These are phyloP conservation scores for Mechanitis mazaeus DNA, from an alignment of 2,888 invertebrate species.

Conservation along the genomic window DNA sequence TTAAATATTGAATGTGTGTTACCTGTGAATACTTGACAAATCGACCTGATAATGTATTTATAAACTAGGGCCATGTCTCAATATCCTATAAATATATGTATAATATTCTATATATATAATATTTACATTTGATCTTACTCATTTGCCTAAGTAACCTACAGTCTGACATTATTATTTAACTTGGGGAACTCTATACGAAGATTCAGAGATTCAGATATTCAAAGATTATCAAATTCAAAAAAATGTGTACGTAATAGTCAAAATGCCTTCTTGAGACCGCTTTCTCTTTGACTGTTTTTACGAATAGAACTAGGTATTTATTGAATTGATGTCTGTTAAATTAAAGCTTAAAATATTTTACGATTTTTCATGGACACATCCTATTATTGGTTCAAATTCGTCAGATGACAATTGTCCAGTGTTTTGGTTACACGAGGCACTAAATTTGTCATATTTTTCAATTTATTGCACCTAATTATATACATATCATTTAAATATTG, in stretches of 20 bases:
- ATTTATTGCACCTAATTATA: slow-evolving; percentile 8
- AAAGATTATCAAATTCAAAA: neutral
- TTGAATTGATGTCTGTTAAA: neutral
- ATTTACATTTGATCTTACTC: slow-evolving; percentile 42
- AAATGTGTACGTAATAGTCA: neutral
- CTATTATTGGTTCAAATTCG: neutral
- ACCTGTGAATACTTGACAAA: slow-evolving; percentile 45
- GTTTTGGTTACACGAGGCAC: slow-evolving; percentile 34
- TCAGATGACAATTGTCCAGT: neutral
- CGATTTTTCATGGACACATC: neutral
- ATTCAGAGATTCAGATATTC: neutral
- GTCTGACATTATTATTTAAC: slow-evolving; percentile 12
- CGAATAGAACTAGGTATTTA: neutral
- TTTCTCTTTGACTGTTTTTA: neutral
- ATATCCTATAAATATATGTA: slow-evolving; percentile 32
- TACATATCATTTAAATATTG: slow-evolving; percentile 6
- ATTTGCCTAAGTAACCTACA: slow-evolving; percentile 28
- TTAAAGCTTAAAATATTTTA: neutral
- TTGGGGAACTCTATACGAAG: neutral
- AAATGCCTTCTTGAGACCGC: neutral
- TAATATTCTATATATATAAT: slow-evolving; percentile 47
- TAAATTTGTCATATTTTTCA: slow-evolving; percentile 29
- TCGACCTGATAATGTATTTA: slow-evolving; percentile 40
- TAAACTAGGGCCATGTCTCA: slow-evolving; percentile 37
- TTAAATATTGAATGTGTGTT: slow-evolving; percentile 38